These are phyloP conservation scores for Pelusios castaneus DNA, from an alignment of 2,113 vertebrate genomes.

Conservation along the genomic window DNA sequence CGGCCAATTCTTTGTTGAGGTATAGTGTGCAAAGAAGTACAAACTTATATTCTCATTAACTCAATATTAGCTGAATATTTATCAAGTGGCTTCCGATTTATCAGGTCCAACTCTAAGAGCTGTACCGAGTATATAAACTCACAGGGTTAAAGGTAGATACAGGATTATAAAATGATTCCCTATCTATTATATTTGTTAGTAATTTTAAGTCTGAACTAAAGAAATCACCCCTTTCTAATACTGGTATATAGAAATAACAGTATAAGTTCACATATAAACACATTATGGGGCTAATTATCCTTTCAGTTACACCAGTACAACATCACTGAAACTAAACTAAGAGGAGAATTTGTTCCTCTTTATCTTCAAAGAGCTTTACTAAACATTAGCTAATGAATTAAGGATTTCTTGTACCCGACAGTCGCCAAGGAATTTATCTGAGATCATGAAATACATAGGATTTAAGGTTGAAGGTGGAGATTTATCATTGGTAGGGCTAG, in stretches of 20 bases:
- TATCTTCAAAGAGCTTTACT: not conserved
- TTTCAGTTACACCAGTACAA: not conserved
- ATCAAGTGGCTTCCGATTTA: not conserved
- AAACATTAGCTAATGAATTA: not conserved
- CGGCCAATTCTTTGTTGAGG: constrained; percentile 85
- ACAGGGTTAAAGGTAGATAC: not conserved
- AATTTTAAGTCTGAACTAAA: not conserved
- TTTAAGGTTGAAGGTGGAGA: not conserved
- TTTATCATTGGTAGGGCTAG: not conserved
- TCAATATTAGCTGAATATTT: not conserved
- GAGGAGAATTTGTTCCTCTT: not conserved
- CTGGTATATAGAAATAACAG: not conserved
- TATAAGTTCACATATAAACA: not conserved
- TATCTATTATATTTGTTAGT: not conserved
- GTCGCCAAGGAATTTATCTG: not conserved
- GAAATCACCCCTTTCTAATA: not conserved
- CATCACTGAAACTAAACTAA: not conserved
- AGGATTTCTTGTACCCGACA: not conserved
- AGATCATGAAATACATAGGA: not conserved
- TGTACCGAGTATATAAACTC: not conserved
- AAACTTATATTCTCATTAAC: not conserved
- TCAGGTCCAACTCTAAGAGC: not conserved
- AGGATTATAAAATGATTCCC: not conserved
- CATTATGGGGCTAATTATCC: not conserved
- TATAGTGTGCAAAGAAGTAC: not conserved